Base-by-base conservation (phyloP, 1,140 invertebrate genomes). In the Drosophila kikkawai region DNA sequence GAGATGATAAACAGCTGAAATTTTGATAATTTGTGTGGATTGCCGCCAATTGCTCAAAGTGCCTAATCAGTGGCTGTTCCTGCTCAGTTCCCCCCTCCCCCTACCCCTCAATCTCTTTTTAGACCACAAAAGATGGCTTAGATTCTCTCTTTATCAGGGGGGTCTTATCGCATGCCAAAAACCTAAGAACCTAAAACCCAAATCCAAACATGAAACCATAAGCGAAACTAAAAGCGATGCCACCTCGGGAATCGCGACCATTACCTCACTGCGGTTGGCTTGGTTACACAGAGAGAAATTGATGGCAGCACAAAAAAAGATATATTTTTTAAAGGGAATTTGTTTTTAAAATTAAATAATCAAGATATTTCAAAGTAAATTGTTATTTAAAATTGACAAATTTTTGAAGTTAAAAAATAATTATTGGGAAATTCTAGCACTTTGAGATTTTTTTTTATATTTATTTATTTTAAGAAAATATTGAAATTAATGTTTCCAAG, bases 101-200 rank as follows among this genome's bases (percentile, higher is more conserved):
- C 17, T 36, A n/a, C n/a, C 26, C 5, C 26, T 29, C 5, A 6
- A 0, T 29, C 26, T 26, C 26, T 26, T 6, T 29, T 6, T 36
- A 37, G 22, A 5, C 50, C 12, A 34, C 42, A 29, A 39, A 19
- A 37, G 17, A 32, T 17, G 34, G 39, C 64, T 68, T 50, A 51
- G 29, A 50, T 11, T 15, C 32, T 11, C 9, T 2, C n/a, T 26
- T 12, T 8, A 17, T 13, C 19, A 0, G 2, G 48, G 15, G 15
- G 17, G 12, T 22, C 55, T 73, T 73, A 73, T 73, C 70, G 68
- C 70, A 60, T 71, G 69, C 71, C 57, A 74, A 74, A 74, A 70
- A 61, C 53, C 53, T 15, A 15, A 29, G 17, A 41, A 39, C n/a
- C 42, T 19, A 42, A 34, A 57, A 41, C 36, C 26, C 37, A 69